phyloP scores from a whole-genome alignment of 2,888 invertebrate species.

The Clunio marinus region DNA sequence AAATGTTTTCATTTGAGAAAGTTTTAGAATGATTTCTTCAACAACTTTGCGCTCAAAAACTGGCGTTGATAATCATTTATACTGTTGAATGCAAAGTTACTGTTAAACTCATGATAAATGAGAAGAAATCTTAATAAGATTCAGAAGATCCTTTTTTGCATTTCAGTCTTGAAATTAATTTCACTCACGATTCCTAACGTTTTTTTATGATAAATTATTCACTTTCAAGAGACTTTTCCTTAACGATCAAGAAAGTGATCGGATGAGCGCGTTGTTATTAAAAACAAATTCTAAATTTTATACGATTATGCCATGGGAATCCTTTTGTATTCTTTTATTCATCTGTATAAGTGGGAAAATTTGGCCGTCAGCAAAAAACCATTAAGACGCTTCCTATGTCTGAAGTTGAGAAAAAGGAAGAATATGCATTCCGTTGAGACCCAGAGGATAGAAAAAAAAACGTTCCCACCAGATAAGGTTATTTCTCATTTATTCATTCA shows the following conservation, averaged over 20 bases:
- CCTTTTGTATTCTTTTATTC: too few species aligned
- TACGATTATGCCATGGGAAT: constrained; percentile 5
- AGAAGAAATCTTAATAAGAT: neutral
- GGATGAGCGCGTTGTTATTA: neutral
- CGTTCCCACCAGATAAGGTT: constrained; percentile 30
- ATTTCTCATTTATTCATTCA: constrained; percentile 15
- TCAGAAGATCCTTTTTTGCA: neutral
- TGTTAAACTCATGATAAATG: neutral
- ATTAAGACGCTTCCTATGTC: constrained; percentile 5
- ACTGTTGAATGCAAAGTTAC: neutral
- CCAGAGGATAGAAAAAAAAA: constrained; percentile 25
- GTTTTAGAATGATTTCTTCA: neutral
- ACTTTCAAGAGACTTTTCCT: too few species aligned
- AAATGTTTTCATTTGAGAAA: neutral
- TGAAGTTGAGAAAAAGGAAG: constrained; percentile 6
- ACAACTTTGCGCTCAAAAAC: neutral
- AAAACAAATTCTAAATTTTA: neutral
- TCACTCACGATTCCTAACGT: too few species aligned
- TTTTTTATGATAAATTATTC: too few species aligned
- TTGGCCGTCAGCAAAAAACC: constrained; percentile 22
- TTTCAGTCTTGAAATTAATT: too few species aligned
- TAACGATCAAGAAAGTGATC: neutral
- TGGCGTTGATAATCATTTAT: neutral
- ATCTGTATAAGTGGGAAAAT: too few species aligned
- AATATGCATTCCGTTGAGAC: neutral